phyloP scores from a whole-genome alignment of 2,888 invertebrate genomes.

The Trilocha varians region DNA sequence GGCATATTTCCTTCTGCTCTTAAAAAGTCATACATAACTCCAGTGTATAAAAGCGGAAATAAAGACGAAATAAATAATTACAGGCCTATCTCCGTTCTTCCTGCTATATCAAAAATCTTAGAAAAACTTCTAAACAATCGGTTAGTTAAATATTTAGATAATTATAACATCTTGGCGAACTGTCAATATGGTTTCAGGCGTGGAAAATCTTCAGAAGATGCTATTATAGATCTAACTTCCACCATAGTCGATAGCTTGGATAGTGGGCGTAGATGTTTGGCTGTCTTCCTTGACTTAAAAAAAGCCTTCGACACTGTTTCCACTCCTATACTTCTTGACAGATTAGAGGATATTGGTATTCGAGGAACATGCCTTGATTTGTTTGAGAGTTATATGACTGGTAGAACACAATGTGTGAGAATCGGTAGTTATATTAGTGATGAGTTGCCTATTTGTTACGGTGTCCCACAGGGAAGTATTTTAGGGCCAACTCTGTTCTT shows the following conservation, averaged over 20 bases:
- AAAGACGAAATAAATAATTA: conserved; percentile 9
- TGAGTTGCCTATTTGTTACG: neutral
- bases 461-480: neutral
- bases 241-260: neutral
- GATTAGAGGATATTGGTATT: conserved; percentile 6
- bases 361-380: conserved; percentile 2
- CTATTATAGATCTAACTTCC: conserved; percentile 2
- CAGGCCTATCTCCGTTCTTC: conserved; percentile 11
- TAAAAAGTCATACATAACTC: conserved; percentile 6
- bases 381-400: conserved; percentile 5
- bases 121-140: conserved; percentile 10
- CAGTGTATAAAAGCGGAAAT: conserved; percentile 9
- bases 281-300: conserved; percentile 2
- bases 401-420: conserved; percentile 6
- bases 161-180: conserved; percentile 3
- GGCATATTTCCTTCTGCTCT: conserved; percentile 7
- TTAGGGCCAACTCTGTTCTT: conserved; percentile 6
- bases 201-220: conserved; percentile 6
- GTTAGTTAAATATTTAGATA: conserved; percentile 5
- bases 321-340: conserved; percentile 2
- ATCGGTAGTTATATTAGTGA: conserved; percentile 1
- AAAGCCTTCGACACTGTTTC: conserved; percentile 6
- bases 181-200: conserved; percentile 10
- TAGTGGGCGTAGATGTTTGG: neutral
- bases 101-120: conserved; percentile 11